Base-by-base conservation (phyloP, 2,888 invertebrate species). In the Eristalis tenax region DNA sequence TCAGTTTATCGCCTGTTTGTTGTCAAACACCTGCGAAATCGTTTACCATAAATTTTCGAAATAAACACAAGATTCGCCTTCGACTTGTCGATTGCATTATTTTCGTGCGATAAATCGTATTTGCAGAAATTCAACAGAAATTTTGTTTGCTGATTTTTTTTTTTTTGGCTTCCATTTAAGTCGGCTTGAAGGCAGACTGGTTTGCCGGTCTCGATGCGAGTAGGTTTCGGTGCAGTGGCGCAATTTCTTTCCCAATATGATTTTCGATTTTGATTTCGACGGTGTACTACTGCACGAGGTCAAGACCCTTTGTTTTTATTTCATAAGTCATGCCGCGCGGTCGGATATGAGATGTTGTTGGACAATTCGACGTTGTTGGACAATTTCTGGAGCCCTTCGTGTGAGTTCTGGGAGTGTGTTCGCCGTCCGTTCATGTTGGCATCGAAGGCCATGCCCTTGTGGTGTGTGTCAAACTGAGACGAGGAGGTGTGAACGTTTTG, bases 171-270 rank as follows among this genome's bases (percentile, higher is more conserved):
- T 43, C 43, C 15, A 18, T 40, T 70, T 69, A 69, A 69, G 28
- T 61, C 71, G 22, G 61, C 18, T 4, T 35, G 73, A 64, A 50
- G 64, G 64, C 15, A 56, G 43, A 15, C 71, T 38, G 43, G 71
- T 40, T 61, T 63, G 22, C 43, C 43, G 40, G 63, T 22, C 57
- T 18, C 26, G 63, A 32, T 32, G 22, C 32, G 63, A 64, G 63
- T 43, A 43, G 73, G 43, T 43, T 57, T 63, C 40, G 43, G 50
- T 50, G 63, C 35, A 74, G 18, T 74, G 64, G 50, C 64, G 63
- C 15, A 74, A 74, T 74, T 74, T 74, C 28, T 64, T 74, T 74
- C 50, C n/a, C 40, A 63, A 64, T 35, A 63, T 4, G 18, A 15
- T 22, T n/a, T 70, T 15, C 59, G 59, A 8, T 50, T 63, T 50